Conservation (phyloP, 2,797 vertebrate genomes). For the Varecia variegata region DNA sequence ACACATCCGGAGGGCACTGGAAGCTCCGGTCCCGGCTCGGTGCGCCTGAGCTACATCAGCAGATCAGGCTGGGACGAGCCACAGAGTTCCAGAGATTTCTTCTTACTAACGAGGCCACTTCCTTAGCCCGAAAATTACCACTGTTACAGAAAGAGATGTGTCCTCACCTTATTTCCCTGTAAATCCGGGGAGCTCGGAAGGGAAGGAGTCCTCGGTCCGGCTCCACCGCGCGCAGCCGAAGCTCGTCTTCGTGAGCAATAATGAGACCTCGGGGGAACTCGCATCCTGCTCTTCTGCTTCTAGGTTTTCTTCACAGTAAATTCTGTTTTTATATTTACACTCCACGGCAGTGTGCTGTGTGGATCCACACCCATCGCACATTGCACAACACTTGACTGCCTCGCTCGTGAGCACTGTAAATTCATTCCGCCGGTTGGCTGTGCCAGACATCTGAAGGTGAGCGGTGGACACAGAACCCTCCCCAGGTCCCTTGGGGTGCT, state of each 20-base stretch:
- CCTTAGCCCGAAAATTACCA: background rate
- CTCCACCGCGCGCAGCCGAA: background rate
- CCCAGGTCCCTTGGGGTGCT: background rate
- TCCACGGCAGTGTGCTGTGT: background rate
- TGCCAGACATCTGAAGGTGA: background rate
- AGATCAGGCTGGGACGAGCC: background rate
- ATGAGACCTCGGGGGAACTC: conserved; percentile 2
- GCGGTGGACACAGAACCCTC: background rate
- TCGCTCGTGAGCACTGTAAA: background rate
- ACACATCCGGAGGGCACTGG: rapidly evolving
- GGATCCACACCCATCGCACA: background rate
- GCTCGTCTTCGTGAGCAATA: background rate
- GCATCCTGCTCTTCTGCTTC: background rate
- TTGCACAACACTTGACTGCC: background rate
- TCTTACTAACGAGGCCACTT: background rate
- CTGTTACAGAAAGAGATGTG: background rate
- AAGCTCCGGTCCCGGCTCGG: background rate
- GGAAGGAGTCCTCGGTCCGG: background rate
- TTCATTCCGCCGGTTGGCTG: background rate
- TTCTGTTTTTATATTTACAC: background rate
- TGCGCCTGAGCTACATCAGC: background rate
- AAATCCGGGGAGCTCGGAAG: background rate
- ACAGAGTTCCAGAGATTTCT: background rate
- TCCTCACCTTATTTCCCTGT: background rate
- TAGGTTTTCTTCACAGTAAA: background rate